Evolutionary conservation across 2,797 vertebrate genomes (phyloP), one percentile per base, ranked within the genome.

Genomic region (Hippocampus kuda): DNA sequence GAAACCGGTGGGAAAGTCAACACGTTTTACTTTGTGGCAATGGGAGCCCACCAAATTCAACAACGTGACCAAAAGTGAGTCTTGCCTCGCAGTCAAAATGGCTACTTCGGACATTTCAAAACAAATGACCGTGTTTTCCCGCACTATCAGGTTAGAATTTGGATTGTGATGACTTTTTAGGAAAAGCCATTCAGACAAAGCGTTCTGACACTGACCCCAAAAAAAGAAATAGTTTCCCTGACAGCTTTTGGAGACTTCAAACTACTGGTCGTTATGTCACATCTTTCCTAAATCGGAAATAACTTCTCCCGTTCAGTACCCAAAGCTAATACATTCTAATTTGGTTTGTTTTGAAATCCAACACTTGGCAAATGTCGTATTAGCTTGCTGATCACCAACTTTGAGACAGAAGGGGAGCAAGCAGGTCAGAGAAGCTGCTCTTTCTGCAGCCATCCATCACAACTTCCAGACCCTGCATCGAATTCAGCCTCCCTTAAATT

Each of bases 271-370:
- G 61, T 63, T 65, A 27, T 27, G 24, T 48, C 42, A 65, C 44
- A 48, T 65, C n/a, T 27, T 65, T 65, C 24, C 63, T 4, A 11
- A 65, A 4, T 65, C 42, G n/a, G 63, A 65, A 61, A 65, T 48
- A 65, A 49, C 63, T 65, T 24, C 10, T 44, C 62, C 22, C 62
- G 20, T 26, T 65, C 12, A 44, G 16, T 49, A 49, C 63, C 63
- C 44, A 65, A 65, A 48, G 30, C 27, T 61, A 61, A 61, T 61
- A 61, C 18, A 34, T 34, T 3, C 5, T 27, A 15, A 7, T 56
- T 56, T 16, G 16, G 26, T 26, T 59, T 11, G 26, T 61, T 61
- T 61, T 61, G 59, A 20, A 34, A 61, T 61, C 27, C 16, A 10
- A 16, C 30, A 38, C 63, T 10, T 27, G 63, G 44, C 63, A 49